Evolutionary conservation across 1,140 invertebrate genomes (phyloP).

Genomic region (Halictus rubicundus): DNA sequence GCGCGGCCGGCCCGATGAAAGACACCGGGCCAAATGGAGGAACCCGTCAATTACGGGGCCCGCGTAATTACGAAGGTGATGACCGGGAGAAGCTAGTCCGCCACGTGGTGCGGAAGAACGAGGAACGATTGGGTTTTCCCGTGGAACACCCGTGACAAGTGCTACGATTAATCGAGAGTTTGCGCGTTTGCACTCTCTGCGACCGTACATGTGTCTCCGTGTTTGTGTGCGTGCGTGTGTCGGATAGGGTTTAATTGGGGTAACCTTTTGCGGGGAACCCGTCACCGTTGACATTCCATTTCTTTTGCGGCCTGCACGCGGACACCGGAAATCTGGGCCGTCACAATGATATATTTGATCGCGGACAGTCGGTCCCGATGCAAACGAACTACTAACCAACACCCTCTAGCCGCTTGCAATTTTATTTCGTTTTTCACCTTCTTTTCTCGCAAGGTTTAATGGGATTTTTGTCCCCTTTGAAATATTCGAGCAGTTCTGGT

Average conservation of each 20-base stretch:
- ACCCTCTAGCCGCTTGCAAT: too few species aligned
- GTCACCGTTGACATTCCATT: constrained; percentile 45
- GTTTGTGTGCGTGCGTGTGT: not conserved
- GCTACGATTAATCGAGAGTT: constrained; percentile 28
- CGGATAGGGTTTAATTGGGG: constrained; percentile 29
- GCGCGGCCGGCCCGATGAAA: not conserved
- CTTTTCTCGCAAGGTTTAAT: too few species aligned
- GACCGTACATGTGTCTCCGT: too few species aligned
- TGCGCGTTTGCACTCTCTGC: not conserved
- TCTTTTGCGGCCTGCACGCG: constrained; percentile 7
- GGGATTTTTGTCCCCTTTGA: too few species aligned
- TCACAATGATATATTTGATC: too few species aligned
- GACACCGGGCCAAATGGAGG: constrained; percentile 5
- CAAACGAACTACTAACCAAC: too few species aligned
- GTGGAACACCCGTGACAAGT: constrained; percentile 13
- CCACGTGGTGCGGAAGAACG: constrained; percentile 15
- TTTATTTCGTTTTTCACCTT: too few species aligned
- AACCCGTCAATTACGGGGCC: constrained; percentile 10
- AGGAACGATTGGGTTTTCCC: constrained; percentile 32
- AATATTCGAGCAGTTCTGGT: too few species aligned
- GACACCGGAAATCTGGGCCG: too few species aligned
- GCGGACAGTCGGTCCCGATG: too few species aligned
- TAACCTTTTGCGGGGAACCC: constrained; percentile 30
- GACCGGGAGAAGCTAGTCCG: not conserved
- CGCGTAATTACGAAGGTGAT: constrained; percentile 35